A percentile compares a stretch with the other conserved stretches of the same genome.
Conservation (phyloP, 2,888 invertebrate species). For the Rhabditophanes sp. region DNA sequence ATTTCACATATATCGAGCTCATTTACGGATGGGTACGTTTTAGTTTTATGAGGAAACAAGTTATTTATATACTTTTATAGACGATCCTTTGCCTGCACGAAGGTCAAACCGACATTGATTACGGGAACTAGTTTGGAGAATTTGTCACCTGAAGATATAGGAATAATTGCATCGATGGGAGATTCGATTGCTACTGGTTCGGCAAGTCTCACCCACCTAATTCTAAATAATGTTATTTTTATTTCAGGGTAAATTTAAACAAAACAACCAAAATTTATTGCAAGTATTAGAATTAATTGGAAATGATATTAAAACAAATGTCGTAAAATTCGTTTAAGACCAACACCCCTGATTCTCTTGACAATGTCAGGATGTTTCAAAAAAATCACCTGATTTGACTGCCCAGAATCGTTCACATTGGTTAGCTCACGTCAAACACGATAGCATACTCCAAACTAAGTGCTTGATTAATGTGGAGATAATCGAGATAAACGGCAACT, state of each 20-base stretch:
- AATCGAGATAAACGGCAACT: too few species aligned
- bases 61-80: constrained; percentile 10
- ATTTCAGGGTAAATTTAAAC: constrained; percentile 1
- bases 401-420: too few species aligned
- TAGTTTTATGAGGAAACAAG: not conserved
- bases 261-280: constrained; percentile 6
- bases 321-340: not conserved
- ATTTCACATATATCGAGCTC: too few species aligned
- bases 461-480: too few species aligned
- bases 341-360: too few species aligned
- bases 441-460: too few species aligned
- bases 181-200: constrained; percentile 34
- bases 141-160: constrained; percentile 37
- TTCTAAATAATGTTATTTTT: not conserved
- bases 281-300: constrained; percentile 1
- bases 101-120: constrained; percentile 24
- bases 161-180: constrained; percentile 38
- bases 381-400: too few species aligned
- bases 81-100: constrained; percentile 29
- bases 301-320: not conserved
- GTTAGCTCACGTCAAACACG: too few species aligned
- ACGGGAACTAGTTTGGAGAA: constrained; percentile 33
- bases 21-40: too few species aligned
- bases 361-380: too few species aligned
- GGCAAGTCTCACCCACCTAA: not conserved